Base-by-base conservation (phyloP, 53 echinoderm and acorn worm species). In the Paracentrotus lividus region DNA sequence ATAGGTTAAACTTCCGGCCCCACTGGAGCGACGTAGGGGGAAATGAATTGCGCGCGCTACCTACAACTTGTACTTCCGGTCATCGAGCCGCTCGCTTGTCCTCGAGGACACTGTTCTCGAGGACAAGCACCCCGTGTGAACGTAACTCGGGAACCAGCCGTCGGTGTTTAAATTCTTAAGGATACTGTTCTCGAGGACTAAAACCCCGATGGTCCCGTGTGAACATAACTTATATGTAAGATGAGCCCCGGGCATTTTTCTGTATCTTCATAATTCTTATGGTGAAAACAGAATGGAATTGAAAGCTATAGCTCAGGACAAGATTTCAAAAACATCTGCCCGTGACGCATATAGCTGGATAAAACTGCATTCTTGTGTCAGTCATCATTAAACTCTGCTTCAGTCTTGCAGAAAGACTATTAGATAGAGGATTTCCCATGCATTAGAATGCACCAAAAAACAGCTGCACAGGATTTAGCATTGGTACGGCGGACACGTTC, bases 391-490 rank as follows among this genome's bases (percentile, higher is more conserved):
- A 81, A 81, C 47, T 47, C 47, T 47, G 49, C 81, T 81, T 49
- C 81, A 23, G 81, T 81, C 81, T 81, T 23, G 81, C 49, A 81
- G 81, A 81, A 81, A 81, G 81, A 47, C 81, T 81, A 81, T 44
- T 81, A 81, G 81, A 9, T 47, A 14, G 47, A 44, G 81, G 81
- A 81, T 81, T 81, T 81, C 81, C 81, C 10, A 7, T 24, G 81
- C 81, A 81, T 47, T 81, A 81, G 81, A 9, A 47, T 1, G 81
- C 81, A 26, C 8, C 81, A 45, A 77, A 47, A 81, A 81, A 81
- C 81, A 81, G 81, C 81, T 81, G 81, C 81, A 36, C n/a, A 1
- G 81, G 81, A 81, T 81, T 81, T 9, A 4, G 81, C 40, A 81
- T 81, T n/a, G 44, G 9, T 81, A 47, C 20, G 20, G 57, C n/a